Percentiles rank a stretch among this genome's conserved stretches.
Conservation (phyloP, 2,888 invertebrate genomes). For the Operophtera brumata region DNA sequence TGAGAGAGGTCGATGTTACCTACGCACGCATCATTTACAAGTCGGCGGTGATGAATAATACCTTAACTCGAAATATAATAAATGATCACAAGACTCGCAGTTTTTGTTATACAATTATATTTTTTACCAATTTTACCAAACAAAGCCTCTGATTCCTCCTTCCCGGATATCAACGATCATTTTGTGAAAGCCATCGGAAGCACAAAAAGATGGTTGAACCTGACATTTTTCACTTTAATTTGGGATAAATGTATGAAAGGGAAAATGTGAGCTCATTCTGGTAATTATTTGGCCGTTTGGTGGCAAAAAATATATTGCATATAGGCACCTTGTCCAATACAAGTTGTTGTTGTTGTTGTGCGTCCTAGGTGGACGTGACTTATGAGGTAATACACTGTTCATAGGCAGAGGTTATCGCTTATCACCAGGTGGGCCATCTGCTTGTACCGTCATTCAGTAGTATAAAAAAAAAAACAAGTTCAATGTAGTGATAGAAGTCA, state of each 20-base stretch:
- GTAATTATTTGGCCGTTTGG: background rate
- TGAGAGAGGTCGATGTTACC: no score
- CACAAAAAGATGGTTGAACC: conserved; percentile 16
- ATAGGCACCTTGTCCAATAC: no score
- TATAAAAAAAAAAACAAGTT: no score
- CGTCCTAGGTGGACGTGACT: no score
- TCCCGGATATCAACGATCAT: conserved; percentile 78
- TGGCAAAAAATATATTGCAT: no score
- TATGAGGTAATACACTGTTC: no score
- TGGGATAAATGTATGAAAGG: conserved; percentile 5
- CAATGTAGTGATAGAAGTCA: no score
- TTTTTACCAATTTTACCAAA: conserved; percentile 63
- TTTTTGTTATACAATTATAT: conserved; percentile 58
- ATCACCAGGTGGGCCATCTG: no score
- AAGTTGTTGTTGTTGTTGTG: no score
- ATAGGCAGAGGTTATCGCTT: no score
- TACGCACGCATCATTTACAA: no score
- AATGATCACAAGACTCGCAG: conserved; percentile 1
- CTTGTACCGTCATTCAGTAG: no score
- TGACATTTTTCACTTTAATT: conserved; percentile 5
- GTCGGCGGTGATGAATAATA: background rate
- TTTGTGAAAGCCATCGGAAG: conserved; percentile 56
- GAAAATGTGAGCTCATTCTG: conserved; percentile 3
- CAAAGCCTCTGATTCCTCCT: conserved; percentile 56
- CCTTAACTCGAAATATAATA: conserved; percentile 3